Percentiles rank a stretch among this genome's conserved stretches.
phyloP scores from a whole-genome alignment of 1,140 invertebrate genomes.

The Arion vulgaris region DNA sequence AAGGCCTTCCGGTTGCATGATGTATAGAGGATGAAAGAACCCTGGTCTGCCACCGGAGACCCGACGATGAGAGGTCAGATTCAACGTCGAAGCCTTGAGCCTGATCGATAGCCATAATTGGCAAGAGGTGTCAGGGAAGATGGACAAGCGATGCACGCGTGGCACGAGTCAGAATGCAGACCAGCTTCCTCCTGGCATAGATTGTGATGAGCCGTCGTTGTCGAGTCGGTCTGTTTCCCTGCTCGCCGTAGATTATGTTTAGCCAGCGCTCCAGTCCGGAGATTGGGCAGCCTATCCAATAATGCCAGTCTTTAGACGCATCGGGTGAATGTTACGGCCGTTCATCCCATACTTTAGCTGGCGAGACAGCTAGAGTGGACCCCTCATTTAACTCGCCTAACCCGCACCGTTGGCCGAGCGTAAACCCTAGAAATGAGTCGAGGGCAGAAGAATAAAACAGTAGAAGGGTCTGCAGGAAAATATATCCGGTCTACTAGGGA shows the following conservation, averaged over 20 bases:
- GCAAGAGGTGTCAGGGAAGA: neutral
- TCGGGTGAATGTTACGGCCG: neutral
- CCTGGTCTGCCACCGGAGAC: neutral
- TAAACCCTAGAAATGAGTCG: neutral
- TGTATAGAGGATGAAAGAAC: neutral
- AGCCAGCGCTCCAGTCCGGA: conserved; percentile 6
- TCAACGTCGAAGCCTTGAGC: neutral
- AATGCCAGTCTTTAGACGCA: conserved; percentile 6
- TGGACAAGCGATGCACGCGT: neutral
- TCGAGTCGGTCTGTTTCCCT: conserved; percentile 13
- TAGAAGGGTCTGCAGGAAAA: neutral
- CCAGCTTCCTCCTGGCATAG: neutral
- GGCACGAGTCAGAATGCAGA: neutral
- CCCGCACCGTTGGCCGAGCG: conserved; percentile 1
- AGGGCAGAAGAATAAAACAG: neutral
- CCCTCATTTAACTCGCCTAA: neutral
- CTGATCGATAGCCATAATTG: conserved; percentile 12
- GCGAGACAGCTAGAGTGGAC: neutral
- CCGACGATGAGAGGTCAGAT: neutral
- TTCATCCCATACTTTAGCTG: neutral
- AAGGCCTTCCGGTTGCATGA: neutral
- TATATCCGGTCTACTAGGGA: neutral
- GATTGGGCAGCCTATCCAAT: neutral
- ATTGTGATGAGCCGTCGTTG: neutral
- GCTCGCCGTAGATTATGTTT: conserved; percentile 1